Conservation (phyloP, 2,113 vertebrate species). For the Rafetus swinhoei region DNA sequence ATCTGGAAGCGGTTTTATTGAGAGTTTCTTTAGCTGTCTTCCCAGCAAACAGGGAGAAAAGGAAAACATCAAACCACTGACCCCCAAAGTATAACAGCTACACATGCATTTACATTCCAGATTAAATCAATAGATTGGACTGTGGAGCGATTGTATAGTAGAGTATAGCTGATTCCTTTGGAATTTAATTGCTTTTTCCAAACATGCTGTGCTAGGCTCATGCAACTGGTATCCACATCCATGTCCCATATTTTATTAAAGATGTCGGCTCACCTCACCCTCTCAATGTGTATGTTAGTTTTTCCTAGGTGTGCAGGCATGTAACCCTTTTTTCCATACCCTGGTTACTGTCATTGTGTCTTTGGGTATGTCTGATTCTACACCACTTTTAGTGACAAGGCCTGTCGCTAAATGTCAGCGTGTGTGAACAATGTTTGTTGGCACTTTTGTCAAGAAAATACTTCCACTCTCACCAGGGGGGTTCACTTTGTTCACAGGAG, state of each 20-base stretch:
- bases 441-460: too few relatives aligned
- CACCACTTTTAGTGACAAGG: too few relatives aligned
- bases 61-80: not conserved
- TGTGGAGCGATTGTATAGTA: not conserved
- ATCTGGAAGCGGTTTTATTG: not conserved
- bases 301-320: constrained; percentile 37
- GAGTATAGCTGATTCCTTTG: not conserved
- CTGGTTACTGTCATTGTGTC: constrained; percentile 3
- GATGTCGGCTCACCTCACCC: not conserved
- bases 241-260: not conserved
- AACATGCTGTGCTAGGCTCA: not conserved
- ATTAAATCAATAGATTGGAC: not conserved
- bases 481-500: too few relatives aligned
- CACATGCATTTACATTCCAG: not conserved
- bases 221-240: not conserved
- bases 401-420: too few relatives aligned
- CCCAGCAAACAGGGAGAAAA: not conserved
- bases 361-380: not conserved
- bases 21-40: not conserved
- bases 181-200: not conserved
- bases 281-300: not conserved
- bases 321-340: constrained; percentile 15
- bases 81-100: not conserved
- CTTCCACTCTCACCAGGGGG: too few relatives aligned
- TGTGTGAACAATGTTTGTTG: too few relatives aligned